phyloP scores from a whole-genome alignment of 2,888 invertebrate genomes.

The Himalopsyche japonica region DNA sequence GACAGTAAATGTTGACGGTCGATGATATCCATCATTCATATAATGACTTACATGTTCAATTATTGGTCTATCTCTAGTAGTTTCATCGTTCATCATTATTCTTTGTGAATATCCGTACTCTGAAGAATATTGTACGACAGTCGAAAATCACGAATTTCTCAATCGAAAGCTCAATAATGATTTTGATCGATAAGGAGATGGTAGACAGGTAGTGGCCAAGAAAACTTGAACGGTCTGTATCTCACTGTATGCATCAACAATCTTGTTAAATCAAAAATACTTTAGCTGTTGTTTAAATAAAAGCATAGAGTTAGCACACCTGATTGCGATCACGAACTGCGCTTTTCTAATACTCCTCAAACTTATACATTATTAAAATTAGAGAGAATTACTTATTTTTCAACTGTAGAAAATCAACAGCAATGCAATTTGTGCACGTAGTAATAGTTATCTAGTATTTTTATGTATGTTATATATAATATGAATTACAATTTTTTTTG shows the following conservation, averaged over 20 bases:
- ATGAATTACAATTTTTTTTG: no score
- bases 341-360: neutral
- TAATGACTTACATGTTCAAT: no score
- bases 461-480: no score
- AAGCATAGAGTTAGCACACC: constrained; percentile 12
- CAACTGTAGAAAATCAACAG: no score
- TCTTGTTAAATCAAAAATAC: neutral
- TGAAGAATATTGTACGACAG: neutral
- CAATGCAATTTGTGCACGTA: no score
- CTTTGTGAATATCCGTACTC: neutral
- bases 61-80: no score
- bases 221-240: neutral
- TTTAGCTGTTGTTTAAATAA: neutral
- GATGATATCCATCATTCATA: no score
- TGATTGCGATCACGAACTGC: constrained; percentile 15
- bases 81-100: no score
- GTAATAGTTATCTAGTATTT: no score
- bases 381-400: no score
- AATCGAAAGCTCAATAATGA: neutral
- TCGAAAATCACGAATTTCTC: neutral
- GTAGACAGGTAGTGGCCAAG: neutral
- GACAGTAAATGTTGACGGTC: no score
- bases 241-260: neutral
- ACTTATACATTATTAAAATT: neutral
- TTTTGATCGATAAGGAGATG: neutral